Evolutionary conservation across 2,797 vertebrate species (phyloP), one percentile per base, ranked within the genome.

Genomic region (Pseudomugil gertrudae): DNA sequence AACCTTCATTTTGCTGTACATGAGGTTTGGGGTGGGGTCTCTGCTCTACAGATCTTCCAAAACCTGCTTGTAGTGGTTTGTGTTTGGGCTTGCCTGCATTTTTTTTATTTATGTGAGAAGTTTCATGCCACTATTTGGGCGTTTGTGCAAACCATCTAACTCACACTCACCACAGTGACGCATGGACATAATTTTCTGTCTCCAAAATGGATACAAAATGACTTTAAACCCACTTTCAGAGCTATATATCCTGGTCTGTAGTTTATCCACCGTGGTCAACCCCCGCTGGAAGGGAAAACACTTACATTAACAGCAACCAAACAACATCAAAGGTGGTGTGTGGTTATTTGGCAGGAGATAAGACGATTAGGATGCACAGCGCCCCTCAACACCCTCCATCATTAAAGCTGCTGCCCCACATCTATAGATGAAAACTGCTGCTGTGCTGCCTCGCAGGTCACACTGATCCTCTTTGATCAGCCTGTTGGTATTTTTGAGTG

Each of bases 301-400:
- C 66, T 66, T 61, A 9, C 69, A 63, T 57, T 74, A 65, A 72
- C 66, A 64, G 70, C 75, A 72, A 63, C 38, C 68, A 60, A 69
- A 72, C 68, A 35, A 61, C 76, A 84, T 86, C 72, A 83, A 79
- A 87, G 82, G 58, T 70, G 68, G 36, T 1, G 56, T 35, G 67
- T 74, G 50, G 64, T 77, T 72, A 57, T 77, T 79, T 83, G 78
- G 80, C 74, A 79, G 69, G 54, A 80, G 76, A 86, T 78, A 59
- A 79, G 72, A 81, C 58, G 58, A 85, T 62, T 56, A 72, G 72
- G 59, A 82, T 54, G 7, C 6, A 5, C 55, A 68, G 69, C 66
- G 9, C 43, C 64, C 75, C 66, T 48, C 73, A 38, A 68, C 79
- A 47, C 24, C 70, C 66, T 54, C 71, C 78, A 19, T 76, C 72